Conservation (phyloP, 2,888 invertebrate genomes). For the Rhimphoctona megacephalus region DNA sequence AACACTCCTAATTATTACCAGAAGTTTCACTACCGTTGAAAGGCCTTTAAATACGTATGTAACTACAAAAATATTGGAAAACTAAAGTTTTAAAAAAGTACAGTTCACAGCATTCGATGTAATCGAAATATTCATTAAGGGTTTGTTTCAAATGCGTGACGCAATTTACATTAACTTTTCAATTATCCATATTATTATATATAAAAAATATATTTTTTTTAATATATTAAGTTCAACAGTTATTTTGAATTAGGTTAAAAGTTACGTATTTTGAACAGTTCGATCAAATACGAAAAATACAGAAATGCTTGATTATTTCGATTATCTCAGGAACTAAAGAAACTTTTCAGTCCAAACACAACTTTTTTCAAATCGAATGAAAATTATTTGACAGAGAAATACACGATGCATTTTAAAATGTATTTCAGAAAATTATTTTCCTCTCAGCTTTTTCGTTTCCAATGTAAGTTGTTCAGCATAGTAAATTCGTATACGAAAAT, state of each 20-base stretch:
- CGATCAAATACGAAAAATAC: not conserved
- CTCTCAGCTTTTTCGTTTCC: not conserved
- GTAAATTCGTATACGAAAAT: not conserved
- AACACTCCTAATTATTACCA: not conserved
- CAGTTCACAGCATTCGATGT: not conserved
- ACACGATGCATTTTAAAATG: not conserved
- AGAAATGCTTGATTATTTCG: not conserved
- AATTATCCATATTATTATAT: not conserved
- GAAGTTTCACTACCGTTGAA: not conserved
- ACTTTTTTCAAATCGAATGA: not conserved
- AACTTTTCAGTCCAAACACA: not conserved
- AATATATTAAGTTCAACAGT: too few species aligned
- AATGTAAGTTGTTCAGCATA: not conserved
- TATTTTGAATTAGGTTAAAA: too few species aligned
- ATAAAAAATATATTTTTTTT: too few species aligned
- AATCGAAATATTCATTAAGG: not conserved
- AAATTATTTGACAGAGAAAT: not conserved
- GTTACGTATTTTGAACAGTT: too few species aligned
- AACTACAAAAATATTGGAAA: not conserved
- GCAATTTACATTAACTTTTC: not conserved
- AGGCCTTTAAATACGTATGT: not conserved
- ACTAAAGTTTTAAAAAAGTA: not conserved
- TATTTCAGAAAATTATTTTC: not conserved
- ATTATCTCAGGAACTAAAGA: not conserved
- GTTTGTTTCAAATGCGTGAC: not conserved